These are phyloP conservation scores for Botia kubotai DNA, from an alignment of 2,797 vertebrate genomes.

Conservation along the genomic window DNA sequence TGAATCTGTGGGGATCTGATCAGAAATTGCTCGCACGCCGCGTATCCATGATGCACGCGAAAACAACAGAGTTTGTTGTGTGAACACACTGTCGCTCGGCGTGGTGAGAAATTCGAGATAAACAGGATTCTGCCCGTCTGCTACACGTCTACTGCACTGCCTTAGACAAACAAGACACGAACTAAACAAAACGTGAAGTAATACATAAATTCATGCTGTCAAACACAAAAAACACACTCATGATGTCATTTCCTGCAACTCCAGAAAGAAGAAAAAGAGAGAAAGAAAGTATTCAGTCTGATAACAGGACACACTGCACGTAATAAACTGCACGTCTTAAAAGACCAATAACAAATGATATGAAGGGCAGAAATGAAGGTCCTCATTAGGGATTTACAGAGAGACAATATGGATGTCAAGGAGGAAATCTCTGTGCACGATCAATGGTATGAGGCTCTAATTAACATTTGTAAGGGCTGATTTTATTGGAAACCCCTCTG, in stretches of 20 bases:
- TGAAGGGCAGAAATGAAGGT: not conserved
- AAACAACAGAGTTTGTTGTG: not conserved
- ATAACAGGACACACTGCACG: too few relatives aligned
- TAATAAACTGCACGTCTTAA: too few relatives aligned
- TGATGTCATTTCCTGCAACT: too few relatives aligned
- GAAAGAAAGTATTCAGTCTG: too few relatives aligned
- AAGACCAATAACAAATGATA: too few relatives aligned
- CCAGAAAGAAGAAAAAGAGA: too few relatives aligned
- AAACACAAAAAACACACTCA: too few relatives aligned
- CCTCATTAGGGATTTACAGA: not conserved
- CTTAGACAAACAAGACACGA: not conserved
- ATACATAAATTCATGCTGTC: too few relatives aligned
- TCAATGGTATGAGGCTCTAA: conserved; percentile 64
- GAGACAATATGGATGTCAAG: conserved; percentile 13
- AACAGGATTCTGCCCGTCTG: not conserved
- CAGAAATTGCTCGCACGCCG: conserved; percentile 18
- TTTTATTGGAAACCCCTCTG: conserved; percentile 70
- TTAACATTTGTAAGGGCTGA: conserved; percentile 73
- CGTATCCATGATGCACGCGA: not conserved
- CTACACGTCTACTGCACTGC: not conserved
- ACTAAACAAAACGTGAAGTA: too few relatives aligned
- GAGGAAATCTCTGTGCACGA: conserved; percentile 52
- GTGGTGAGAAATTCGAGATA: not conserved
- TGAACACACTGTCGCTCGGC: not conserved
- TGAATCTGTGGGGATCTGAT: conserved; percentile 15